Percentiles rank a stretch among this genome's conserved stretches.
These are phyloP conservation scores for Halcyon smyrnensis DNA, from an alignment of 2,797 vertebrate genomes.

Conservation along the genomic window DNA sequence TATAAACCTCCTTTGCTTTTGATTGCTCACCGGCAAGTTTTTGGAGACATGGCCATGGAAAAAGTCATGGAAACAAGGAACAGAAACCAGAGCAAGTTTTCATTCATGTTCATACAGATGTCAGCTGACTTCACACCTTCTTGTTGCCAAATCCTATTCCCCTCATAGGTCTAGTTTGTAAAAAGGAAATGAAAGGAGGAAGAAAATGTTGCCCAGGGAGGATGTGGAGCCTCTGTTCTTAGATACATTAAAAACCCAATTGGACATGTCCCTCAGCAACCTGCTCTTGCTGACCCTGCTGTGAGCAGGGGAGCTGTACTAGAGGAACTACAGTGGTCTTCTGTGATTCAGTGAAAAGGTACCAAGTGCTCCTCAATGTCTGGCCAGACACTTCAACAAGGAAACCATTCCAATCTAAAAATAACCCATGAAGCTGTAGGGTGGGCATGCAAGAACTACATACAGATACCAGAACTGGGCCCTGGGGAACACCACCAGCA, in stretches of 20 bases:
- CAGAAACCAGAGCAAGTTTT: not conserved
- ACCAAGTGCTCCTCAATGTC: not conserved
- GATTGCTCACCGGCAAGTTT: not conserved
- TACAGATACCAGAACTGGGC: not conserved
- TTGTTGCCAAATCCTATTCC: not conserved
- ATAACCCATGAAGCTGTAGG: not conserved
- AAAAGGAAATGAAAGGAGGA: not conserved
- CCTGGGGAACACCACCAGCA: no score
- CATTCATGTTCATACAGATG: not conserved
- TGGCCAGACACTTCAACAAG: not conserved
- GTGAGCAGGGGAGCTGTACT: not conserved
- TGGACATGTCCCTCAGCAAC: not conserved
- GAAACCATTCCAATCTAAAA: not conserved
- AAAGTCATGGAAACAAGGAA: not conserved
- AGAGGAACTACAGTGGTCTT: not conserved
- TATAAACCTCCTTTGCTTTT: not conserved
- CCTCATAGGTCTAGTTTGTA: not conserved
- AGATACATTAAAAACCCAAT: not conserved
- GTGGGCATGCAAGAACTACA: not conserved
- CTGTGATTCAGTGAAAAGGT: not conserved
- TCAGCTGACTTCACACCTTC: not conserved
- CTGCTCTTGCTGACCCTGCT: not conserved
- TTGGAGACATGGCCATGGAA: not conserved
- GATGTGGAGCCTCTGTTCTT: not conserved
- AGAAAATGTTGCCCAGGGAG: not conserved